Evolutionary conservation across 2,113 vertebrate species (phyloP).

Genomic region (Apistogramma diplotaenia): DNA sequence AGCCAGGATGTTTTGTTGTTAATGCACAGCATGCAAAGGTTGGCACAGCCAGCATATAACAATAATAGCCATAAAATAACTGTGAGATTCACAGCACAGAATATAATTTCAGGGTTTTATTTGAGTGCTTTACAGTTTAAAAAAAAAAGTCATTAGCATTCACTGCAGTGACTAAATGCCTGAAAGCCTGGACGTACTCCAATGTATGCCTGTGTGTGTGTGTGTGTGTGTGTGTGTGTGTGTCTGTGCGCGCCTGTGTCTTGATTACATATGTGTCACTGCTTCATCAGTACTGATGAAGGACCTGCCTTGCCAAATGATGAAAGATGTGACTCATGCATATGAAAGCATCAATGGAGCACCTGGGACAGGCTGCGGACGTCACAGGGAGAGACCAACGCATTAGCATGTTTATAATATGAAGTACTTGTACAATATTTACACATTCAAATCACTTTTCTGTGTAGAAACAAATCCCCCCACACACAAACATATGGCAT

Average conservation of each 20-base stretch:
- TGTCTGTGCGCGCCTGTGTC: background rate
- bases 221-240: background rate
- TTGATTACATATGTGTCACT: background rate
- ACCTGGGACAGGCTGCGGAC: constrained; percentile 34
- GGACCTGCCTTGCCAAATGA: constrained; percentile 33
- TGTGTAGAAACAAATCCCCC: background rate
- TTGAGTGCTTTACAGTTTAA: background rate
- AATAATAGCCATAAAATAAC: background rate
- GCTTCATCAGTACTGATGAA: constrained; percentile 40
- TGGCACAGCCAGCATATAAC: background rate
- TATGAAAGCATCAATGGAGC: constrained; percentile 47
- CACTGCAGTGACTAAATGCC: background rate
- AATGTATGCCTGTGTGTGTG: background rate
- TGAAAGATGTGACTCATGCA: constrained; percentile 47
- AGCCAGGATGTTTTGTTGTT: background rate
- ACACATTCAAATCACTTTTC: background rate
- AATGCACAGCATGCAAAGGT: background rate
- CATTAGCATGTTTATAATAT: background rate
- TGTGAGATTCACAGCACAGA: background rate
- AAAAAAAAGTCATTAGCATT: background rate
- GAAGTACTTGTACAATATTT: background rate
- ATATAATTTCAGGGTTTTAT: background rate
- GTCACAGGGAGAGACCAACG: background rate
- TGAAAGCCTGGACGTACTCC: background rate
- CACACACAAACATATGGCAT: background rate